phyloP scores from a whole-genome alignment of 2,113 vertebrate species.

The Vulpes vulpes region DNA sequence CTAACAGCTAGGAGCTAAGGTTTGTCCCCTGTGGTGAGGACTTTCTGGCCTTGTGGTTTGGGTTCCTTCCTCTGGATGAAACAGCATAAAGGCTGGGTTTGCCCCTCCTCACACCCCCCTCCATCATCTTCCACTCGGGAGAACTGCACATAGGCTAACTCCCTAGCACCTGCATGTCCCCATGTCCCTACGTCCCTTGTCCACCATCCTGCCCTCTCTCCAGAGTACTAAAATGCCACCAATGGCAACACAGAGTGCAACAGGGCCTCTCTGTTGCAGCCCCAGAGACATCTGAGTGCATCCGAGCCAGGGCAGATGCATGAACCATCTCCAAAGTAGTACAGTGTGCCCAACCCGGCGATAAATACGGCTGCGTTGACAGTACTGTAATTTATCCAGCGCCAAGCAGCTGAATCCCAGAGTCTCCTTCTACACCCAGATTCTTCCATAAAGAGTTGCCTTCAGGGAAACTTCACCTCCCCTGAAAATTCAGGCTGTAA shows the following conservation, averaged over 20 bases:
- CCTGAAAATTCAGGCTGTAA: slow-evolving; percentile 66
- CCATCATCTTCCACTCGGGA: neutral
- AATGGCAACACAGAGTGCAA: neutral
- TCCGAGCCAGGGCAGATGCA: neutral
- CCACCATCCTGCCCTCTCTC: neutral
- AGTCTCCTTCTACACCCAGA: neutral
- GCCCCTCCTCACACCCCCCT: rapidly evolving
- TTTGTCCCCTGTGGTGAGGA: rapidly evolving
- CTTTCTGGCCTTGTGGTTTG: neutral
- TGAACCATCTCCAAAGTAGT: neutral
- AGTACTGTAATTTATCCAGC: neutral
- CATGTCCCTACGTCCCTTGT: neutral
- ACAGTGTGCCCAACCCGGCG: neutral
- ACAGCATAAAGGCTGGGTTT: neutral
- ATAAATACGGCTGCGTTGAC: neutral
- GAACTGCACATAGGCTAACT: neutral
- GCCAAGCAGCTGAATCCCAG: neutral
- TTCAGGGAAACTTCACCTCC: slow-evolving; percentile 59
- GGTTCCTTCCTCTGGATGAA: neutral
- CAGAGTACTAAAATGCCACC: neutral
- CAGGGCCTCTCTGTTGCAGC: neutral
- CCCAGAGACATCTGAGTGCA: neutral
- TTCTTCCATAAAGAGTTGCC: slow-evolving; percentile 25
- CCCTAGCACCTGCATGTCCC: neutral
- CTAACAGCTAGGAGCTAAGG: neutral